phyloP scores from a whole-genome alignment of 2,797 vertebrate genomes.

The Rhincodon typus region DNA sequence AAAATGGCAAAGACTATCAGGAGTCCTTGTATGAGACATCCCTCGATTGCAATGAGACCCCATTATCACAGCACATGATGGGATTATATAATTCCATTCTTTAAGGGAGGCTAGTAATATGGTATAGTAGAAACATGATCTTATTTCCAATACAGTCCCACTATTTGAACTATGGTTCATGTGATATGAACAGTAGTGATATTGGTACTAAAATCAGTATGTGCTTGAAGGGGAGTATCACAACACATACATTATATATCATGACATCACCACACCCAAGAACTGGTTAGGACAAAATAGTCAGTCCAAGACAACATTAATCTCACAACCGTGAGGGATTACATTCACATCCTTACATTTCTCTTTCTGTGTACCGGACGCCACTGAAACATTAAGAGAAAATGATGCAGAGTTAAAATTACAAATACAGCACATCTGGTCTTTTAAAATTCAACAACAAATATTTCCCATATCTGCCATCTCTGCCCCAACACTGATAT shows the following conservation, averaged over 20 bases:
- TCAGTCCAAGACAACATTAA: conserved; percentile 23
- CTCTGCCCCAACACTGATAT: not conserved
- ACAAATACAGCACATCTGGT: not conserved
- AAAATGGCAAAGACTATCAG: not conserved
- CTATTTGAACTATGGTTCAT: not conserved
- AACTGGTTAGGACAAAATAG: not conserved
- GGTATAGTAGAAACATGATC: not conserved
- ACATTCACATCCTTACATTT: not conserved
- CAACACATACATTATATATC: not conserved
- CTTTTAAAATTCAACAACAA: not conserved
- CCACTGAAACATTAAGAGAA: conserved; percentile 29
- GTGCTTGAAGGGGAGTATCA: not conserved
- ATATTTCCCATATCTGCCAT: not conserved
- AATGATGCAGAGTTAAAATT: not conserved
- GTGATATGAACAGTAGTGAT: not conserved
- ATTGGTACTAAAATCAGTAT: not conserved
- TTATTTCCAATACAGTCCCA: not conserved
- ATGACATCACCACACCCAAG: conserved; percentile 3
- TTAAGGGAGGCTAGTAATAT: not conserved
- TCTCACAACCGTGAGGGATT: conserved; percentile 6
- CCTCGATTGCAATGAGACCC: not conserved
- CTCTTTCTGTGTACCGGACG: conserved; percentile 21
- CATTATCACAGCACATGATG: not conserved
- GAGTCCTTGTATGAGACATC: too few relatives aligned
- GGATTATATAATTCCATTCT: not conserved